Conservation (phyloP, 2,888 invertebrate species). For the Phoenoteleia sp. region DNA sequence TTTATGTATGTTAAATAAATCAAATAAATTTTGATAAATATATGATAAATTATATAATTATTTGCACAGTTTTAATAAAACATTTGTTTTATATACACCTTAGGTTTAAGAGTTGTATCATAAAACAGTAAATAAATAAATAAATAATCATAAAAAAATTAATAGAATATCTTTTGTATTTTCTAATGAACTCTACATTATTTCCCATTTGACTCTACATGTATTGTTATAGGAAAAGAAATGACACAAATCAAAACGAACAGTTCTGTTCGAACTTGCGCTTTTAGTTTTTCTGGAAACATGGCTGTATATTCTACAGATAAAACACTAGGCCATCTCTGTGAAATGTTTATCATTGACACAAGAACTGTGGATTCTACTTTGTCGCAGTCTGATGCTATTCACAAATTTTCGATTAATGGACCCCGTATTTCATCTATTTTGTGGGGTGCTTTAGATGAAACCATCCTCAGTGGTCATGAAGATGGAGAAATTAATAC, state of each 20-base stretch:
- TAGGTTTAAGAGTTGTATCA: no score
- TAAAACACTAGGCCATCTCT: conserved; percentile 95
- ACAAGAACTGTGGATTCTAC: conserved; percentile 92
- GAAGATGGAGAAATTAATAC: conserved; percentile 97
- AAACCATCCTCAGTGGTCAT: conserved; percentile 96
- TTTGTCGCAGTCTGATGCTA: conserved; percentile 91
- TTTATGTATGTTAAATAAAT: no score
- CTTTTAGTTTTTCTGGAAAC: conserved; percentile 97
- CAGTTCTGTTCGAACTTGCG: conserved; percentile 96
- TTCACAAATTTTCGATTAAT: conserved; percentile 92
- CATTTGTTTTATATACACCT: no score
- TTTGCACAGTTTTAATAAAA: no score
- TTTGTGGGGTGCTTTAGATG: conserved; percentile 98
- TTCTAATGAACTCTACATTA: no score
- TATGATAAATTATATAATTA: no score
- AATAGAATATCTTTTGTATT: no score
- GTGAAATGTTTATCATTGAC: conserved; percentile 96
- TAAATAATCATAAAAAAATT: not conserved
- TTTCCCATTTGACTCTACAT: no score
- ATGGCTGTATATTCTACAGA: conserved; percentile 98
- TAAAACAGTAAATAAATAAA: no score
- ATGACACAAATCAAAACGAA: conserved; percentile 93
- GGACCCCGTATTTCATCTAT: conserved; percentile 96
- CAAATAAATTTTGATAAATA: no score
- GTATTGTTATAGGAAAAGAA: conserved; percentile 88